Conservation (phyloP, 64 coral and sea anemone genomes). For the Stichodactyla mertensii region DNA sequence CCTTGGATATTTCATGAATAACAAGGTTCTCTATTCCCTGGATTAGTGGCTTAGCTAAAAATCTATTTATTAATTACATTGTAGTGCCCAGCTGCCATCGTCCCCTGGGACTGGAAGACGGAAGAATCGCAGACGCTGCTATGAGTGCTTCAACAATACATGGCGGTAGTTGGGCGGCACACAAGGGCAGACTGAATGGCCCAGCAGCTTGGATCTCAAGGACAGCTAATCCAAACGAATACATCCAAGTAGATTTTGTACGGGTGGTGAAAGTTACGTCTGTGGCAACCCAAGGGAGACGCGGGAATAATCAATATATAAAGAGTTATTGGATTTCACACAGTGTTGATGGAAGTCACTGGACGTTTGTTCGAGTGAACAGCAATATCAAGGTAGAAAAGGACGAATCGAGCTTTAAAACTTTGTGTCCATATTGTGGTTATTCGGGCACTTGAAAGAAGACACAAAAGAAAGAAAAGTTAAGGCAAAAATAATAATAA, state of each 20-base stretch:
- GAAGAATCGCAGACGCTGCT: not conserved
- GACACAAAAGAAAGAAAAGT: no score
- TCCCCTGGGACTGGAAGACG: conserved; percentile 18
- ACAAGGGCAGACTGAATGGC: not conserved
- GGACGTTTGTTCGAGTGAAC: not conserved
- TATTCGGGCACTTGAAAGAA: no score
- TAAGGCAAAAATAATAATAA: no score
- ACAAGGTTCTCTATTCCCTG: no score
- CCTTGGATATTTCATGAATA: no score
- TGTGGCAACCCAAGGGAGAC: not conserved
- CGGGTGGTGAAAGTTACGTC: not conserved
- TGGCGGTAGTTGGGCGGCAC: no score
- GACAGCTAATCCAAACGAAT: not conserved
- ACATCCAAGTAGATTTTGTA: conserved; percentile 2
- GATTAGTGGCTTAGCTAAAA: no score
- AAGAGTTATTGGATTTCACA: not conserved
- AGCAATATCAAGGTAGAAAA: conserved; percentile 9
- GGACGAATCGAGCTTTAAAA: not conserved
- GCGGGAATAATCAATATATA: not conserved
- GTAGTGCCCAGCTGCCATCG: not conserved
- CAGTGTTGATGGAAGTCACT: conserved; percentile 4
- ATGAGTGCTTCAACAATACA: not conserved
- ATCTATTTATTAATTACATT: not conserved
- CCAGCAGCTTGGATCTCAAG: not conserved
- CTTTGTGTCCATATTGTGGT: no score